Percentiles rank a stretch among this genome's conserved stretches.
These are phyloP conservation scores for Lepisosteus osseus DNA, from an alignment of 2,113 vertebrate genomes.

Conservation along the genomic window DNA sequence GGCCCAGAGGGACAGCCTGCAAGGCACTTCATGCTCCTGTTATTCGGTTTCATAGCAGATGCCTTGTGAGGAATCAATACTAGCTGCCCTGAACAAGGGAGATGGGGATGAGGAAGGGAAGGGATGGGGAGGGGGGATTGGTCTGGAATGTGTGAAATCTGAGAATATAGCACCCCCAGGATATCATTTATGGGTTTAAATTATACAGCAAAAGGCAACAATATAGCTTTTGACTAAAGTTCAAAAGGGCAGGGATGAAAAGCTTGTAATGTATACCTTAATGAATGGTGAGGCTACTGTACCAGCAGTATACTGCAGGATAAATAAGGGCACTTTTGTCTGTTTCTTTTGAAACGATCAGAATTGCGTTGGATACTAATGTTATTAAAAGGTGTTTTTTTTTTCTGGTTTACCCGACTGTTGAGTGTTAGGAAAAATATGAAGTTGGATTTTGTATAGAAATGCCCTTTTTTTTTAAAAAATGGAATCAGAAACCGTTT, in stretches of 20 bases:
- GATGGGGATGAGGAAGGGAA: constrained; percentile 19
- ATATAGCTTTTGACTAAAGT: neutral
- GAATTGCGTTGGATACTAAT: too few relatives aligned
- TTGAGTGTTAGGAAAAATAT: too few relatives aligned
- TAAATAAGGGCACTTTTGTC: too few relatives aligned
- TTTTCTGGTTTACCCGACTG: too few relatives aligned
- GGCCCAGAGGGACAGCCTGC: constrained; percentile 22
- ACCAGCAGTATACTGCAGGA: neutral
- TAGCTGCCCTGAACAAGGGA: constrained; percentile 29
- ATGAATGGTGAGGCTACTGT: neutral
- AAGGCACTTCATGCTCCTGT: constrained; percentile 33
- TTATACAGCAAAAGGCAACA: neutral
- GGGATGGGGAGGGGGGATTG: neutral
- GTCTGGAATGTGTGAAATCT: constrained; percentile 26
- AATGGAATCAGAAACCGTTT: too few relatives aligned
- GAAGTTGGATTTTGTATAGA: too few relatives aligned
- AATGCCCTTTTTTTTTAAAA: too few relatives aligned
- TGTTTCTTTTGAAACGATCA: too few relatives aligned
- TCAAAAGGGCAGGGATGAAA: constrained; percentile 3
- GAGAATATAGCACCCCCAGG: constrained; percentile 21
- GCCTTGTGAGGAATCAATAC: constrained; percentile 38
- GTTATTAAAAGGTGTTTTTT: too few relatives aligned
- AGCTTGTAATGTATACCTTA: constrained; percentile 16
- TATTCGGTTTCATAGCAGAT: constrained; percentile 37
- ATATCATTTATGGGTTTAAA: constrained; percentile 7